These are phyloP conservation scores for Pentamera pediparva DNA, from an alignment of 53 echinoderm and acorn worm species.

Conservation along the genomic window DNA sequence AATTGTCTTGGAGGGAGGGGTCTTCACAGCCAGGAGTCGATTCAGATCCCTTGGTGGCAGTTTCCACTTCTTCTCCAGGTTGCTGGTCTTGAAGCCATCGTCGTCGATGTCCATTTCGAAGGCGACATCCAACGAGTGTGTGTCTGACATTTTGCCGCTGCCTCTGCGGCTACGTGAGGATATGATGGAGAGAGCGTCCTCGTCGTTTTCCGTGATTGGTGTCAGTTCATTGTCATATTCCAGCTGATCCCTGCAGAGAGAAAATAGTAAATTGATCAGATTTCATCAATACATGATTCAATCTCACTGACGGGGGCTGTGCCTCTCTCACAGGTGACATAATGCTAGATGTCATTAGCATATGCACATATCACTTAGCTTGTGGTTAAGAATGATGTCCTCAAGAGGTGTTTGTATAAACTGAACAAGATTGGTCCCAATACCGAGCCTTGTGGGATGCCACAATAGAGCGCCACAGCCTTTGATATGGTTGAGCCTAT, in stretches of 20 bases:
- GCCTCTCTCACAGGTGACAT: no score
- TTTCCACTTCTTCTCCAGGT: not conserved
- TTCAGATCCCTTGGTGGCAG: not conserved
- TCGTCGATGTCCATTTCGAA: not conserved
- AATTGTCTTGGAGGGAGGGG: conserved; percentile 32
- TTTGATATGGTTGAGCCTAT: no score
- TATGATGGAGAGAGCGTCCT: conserved; percentile 47
- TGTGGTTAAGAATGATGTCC: no score
- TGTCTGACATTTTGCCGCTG: conserved; percentile 37
- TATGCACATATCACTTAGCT: no score
- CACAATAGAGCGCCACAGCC: no score
- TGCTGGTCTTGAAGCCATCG: not conserved
- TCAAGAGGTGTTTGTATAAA: no score
- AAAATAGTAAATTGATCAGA: no score
- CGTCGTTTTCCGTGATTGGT: conserved; percentile 58
- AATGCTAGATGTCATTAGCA: no score
- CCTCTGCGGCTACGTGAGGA: conserved; percentile 50
- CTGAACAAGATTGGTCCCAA: no score
- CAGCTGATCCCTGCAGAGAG: no score
- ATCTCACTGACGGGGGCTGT: conserved; percentile 30
- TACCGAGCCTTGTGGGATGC: no score
- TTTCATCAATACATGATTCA: no score
- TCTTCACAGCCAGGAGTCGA: not conserved
- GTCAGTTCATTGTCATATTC: conserved; percentile 68
- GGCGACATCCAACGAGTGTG: not conserved